phyloP scores from a whole-genome alignment of 92 coral and sea anemone genomes.

The Zoanthus gigantus region DNA sequence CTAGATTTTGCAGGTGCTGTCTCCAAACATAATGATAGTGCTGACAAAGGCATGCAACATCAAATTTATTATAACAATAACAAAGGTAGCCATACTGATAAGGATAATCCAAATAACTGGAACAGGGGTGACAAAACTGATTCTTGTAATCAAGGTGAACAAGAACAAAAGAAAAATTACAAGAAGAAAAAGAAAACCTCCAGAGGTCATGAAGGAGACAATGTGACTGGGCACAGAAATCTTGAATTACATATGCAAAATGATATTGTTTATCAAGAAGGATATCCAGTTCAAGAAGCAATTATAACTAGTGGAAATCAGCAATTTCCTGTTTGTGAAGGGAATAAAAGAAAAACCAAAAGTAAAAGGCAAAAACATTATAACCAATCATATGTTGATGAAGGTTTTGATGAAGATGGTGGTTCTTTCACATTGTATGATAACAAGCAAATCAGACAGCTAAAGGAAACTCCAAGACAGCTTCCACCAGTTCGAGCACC shows the following conservation, averaged over 20 bases:
- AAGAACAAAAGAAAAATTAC: neutral
- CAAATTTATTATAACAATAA: neutral
- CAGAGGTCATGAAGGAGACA: slow-evolving; percentile 24
- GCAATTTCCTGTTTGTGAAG: neutral
- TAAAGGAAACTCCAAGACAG: neutral
- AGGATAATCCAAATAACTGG: neutral
- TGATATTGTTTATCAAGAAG: neutral
- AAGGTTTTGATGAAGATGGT: slow-evolving; percentile 30
- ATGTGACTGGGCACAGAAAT: slow-evolving; percentile 8
- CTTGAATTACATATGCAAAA: neutral
- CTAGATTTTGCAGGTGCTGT: slow-evolving; percentile 10
- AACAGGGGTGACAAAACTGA: neutral
- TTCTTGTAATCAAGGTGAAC: neutral
- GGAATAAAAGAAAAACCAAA: slow-evolving; percentile 14
- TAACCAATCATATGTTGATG: neutral
- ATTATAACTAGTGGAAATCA: neutral
- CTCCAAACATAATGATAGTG: neutral
- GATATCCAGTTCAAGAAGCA: neutral
- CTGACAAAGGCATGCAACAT: neutral
- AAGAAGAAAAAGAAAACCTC: slow-evolving; percentile 40
- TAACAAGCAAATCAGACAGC: neutral
- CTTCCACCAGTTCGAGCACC: slow-evolving; percentile 20
- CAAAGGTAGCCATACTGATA: neutral
- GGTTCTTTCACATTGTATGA: slow-evolving; percentile 2
- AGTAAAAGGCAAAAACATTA: slow-evolving; percentile 4